Evolutionary conservation across 2,113 vertebrate genomes (phyloP).

Genomic region (Chamaetylas fuelleborni): DNA sequence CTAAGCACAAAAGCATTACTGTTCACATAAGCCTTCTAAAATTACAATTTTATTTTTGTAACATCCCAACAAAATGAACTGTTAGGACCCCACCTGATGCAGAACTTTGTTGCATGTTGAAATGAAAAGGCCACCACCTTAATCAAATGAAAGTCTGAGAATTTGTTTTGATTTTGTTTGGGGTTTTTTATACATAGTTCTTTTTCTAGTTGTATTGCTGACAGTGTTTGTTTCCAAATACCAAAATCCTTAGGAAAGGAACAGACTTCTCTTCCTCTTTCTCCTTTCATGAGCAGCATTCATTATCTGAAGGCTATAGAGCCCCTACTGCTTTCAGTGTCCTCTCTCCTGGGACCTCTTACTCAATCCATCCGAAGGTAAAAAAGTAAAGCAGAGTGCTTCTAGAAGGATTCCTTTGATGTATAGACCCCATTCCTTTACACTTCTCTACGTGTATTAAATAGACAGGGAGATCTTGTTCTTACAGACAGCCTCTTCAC

Average conservation of each 20-base stretch:
- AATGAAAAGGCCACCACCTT: background rate
- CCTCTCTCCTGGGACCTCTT: background rate
- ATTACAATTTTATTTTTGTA: background rate
- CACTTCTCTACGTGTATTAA: background rate
- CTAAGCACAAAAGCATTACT: background rate
- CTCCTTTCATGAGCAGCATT: background rate
- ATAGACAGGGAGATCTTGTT: background rate
- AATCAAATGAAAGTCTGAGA: background rate
- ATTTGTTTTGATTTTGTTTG: background rate
- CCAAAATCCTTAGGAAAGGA: background rate
- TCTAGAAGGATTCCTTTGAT: background rate
- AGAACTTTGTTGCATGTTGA: background rate
- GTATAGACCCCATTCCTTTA: background rate
- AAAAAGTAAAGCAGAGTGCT: background rate
- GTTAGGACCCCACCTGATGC: background rate
- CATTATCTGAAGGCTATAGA: background rate
- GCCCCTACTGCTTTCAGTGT: background rate
- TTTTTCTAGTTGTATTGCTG: background rate
- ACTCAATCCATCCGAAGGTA: background rate
- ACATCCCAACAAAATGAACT: background rate
- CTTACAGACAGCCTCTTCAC: background rate
- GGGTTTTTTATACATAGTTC: rapidly evolving
- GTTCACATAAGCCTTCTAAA: background rate
- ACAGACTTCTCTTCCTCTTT: background rate
- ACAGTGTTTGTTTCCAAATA: background rate